phyloP scores from a whole-genome alignment of 2,113 vertebrate species.

The Perca flavescens region DNA sequence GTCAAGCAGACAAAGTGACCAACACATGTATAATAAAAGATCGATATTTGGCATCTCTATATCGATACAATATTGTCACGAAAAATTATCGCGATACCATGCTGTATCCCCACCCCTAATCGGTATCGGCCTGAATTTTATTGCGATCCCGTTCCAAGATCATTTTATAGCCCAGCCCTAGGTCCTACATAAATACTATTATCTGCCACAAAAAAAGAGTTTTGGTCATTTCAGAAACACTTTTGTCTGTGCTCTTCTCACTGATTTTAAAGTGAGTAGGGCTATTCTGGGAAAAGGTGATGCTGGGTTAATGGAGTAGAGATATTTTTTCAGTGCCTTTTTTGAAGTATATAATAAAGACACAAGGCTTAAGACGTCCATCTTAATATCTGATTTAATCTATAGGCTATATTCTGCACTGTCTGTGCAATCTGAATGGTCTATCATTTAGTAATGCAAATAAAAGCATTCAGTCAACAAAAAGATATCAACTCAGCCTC shows the following conservation, averaged over 20 bases:
- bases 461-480: conserved; percentile 14
- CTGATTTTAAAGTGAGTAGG: neutral
- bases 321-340: neutral
- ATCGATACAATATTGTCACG: too few relatives aligned
- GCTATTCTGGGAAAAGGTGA: neutral
- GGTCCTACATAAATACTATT: too few relatives aligned
- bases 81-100: too few relatives aligned
- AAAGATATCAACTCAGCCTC: neutral
- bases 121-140: too few relatives aligned
- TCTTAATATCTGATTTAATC: neutral
- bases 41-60: too few relatives aligned
- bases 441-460: neutral
- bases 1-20: too few relatives aligned
- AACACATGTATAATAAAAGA: too few relatives aligned
- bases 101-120: too few relatives aligned
- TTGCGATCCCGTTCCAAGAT: too few relatives aligned
- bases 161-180: too few relatives aligned
- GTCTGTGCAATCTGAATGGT: neutral
- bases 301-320: neutral
- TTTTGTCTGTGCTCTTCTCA: neutral
- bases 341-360: neutral
- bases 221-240: neutral
- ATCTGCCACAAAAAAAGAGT: too few relatives aligned
- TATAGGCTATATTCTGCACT: neutral
- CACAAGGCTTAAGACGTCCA: neutral